Base-by-base conservation (phyloP, 2,797 vertebrate genomes). In the Nothura maculosa region DNA sequence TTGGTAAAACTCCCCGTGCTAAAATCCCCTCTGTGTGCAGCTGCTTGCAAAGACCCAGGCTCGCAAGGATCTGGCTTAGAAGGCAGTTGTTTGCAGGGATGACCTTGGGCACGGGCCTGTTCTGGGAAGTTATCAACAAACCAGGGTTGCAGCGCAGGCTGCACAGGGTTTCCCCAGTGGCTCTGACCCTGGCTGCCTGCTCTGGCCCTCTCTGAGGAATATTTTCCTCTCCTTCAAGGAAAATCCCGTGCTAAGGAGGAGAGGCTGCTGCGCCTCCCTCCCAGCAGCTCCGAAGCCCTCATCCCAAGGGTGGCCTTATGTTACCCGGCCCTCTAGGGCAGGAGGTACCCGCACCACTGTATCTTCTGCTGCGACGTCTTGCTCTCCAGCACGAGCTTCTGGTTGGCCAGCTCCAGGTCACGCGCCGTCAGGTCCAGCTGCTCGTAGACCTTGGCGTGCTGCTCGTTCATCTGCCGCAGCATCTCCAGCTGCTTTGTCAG, bases 281-380 rank as follows among this genome's bases (percentile, higher is more conserved):
- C 12, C 45, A 83, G 36, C 74, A 82, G 68, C 64, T 83, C 24
- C 32, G 50, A 73, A 25, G 4, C 76, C 64, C 50, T n/a, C 0
- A 3, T 85, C 63, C 74, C 78, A 76, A 48, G 54, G n/a, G 40
- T 9, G 32, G 40, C 81, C 63, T 40, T 45, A 45, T 48, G 60
- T 70, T 47, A 86, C n/a, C 24, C 58, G 89, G 24, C 58, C 22
- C 66, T 43, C 55, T 0, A 1, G 24, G 70, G 66, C 84, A 62
- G 42, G 81, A 43, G 77, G 47, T 66, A 38, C 43, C 66, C 3
- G 61, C 97, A 99, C 99, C 99, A 98, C 88, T 99, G 98, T 88
- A 99, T 99, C 93, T 99, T 99, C 98, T 99, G 99, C 93, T 99
- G 99, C 12, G 99, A 99, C 21, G 98, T 97, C 87, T 99, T 99